Evolutionary conservation across 1,140 invertebrate genomes (phyloP).

Genomic region (Semibalanus balanoides): DNA sequence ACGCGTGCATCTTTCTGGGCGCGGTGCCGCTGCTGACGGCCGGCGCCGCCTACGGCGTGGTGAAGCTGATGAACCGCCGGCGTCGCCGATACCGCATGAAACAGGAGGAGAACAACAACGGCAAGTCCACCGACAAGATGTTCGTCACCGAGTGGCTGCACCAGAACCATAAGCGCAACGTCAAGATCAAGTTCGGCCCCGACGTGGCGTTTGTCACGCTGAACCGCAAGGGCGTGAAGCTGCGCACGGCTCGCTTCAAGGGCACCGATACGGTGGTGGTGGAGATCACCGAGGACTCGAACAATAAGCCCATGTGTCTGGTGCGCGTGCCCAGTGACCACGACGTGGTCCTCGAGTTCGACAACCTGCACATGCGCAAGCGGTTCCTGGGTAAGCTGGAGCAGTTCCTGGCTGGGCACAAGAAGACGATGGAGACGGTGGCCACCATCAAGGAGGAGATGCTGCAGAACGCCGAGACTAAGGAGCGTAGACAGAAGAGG

Average conservation of each 20-base stretch:
- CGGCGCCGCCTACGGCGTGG: slow-evolving; percentile 79
- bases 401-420: slow-evolving; percentile 61
- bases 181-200: slow-evolving; percentile 62
- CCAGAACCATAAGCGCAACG: slow-evolving; percentile 75
- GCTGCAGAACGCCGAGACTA: slow-evolving; percentile 84
- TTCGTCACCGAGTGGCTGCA: slow-evolving; percentile 89
- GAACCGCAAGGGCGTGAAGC: slow-evolving; percentile 74
- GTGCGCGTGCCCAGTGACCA: slow-evolving; percentile 82
- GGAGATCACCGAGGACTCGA: slow-evolving; percentile 53
- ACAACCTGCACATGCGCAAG: slow-evolving; percentile 56
- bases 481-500: slow-evolving; percentile 81
- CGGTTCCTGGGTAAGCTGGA: slow-evolving; percentile 86
- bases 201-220: slow-evolving; percentile 61
- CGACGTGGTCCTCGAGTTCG: slow-evolving; percentile 89
- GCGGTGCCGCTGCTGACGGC: slow-evolving; percentile 85
- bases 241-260: slow-evolving; percentile 56
- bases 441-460: slow-evolving; percentile 62
- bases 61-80: slow-evolving; percentile 77
- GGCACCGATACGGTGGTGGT: slow-evolving; percentile 59
- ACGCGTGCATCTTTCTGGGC: slow-evolving; percentile 72
- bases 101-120: slow-evolving; percentile 54
- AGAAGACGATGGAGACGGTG: slow-evolving; percentile 57
- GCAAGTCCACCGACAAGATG: slow-evolving; percentile 77
- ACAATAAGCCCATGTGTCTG: slow-evolving; percentile 65
- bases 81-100: slow-evolving; percentile 59